These are phyloP conservation scores for Semnornis frantzii DNA, from an alignment of 2,113 vertebrate species.

Conservation along the genomic window DNA sequence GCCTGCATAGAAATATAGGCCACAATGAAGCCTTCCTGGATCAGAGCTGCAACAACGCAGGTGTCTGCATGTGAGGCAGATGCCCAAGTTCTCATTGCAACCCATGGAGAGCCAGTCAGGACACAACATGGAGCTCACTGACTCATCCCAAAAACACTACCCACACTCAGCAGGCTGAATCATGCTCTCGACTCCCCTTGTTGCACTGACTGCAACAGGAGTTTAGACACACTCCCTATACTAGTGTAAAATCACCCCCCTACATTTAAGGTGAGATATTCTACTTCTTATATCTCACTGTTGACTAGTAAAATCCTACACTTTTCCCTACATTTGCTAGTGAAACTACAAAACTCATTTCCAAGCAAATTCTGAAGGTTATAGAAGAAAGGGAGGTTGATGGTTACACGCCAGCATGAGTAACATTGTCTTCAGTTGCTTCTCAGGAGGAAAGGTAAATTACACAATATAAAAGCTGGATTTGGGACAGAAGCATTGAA, in stretches of 20 bases:
- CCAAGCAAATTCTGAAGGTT: neutral
- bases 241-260: neutral
- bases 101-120: neutral
- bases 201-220: neutral
- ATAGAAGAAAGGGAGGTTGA: neutral
- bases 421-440: neutral
- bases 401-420: neutral
- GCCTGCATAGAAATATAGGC: neutral
- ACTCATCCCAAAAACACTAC: neutral
- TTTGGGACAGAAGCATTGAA: neutral
- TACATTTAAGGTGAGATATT: neutral
- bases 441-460: neutral
- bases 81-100: neutral
- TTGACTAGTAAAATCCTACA: neutral
- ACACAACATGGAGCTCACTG: neutral
- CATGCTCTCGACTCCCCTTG: neutral
- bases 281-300: neutral
- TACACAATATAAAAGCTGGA: neutral
- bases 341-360: neutral
- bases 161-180: neutral
- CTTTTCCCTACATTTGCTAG: neutral
- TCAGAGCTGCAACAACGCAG: neutral
- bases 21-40: neutral
- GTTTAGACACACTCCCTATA: neutral
- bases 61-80: neutral